Conservation (phyloP, 2,113 vertebrate genomes). For the Baryphthengus martii region DNA sequence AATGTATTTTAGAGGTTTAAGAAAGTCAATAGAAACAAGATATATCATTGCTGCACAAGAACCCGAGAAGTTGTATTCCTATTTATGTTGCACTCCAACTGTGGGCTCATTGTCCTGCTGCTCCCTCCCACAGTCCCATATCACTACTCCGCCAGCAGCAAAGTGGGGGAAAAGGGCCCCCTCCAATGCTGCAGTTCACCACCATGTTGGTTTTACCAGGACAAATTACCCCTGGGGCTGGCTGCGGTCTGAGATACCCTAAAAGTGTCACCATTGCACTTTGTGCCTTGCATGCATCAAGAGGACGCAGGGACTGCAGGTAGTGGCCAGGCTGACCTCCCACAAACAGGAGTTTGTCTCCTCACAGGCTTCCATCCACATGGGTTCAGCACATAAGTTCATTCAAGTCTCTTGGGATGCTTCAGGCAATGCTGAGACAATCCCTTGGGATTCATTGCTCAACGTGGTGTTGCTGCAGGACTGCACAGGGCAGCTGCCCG, state of each 20-base stretch:
- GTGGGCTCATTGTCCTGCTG: background rate
- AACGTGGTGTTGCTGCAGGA: background rate
- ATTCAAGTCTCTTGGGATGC: background rate
- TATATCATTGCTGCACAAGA: constrained; percentile 42
- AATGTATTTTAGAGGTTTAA: constrained; percentile 60
- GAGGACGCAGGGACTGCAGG: background rate
- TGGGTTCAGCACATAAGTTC: background rate
- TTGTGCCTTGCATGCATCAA: background rate
- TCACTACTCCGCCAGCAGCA: background rate
- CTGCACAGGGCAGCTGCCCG: background rate
- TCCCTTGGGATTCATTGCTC: background rate
- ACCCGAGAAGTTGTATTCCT: background rate
- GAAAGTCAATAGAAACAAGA: constrained; percentile 66
- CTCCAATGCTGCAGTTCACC: background rate
- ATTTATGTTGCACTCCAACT: background rate
- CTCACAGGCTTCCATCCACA: background rate
- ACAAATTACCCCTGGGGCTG: background rate
- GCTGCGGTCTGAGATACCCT: background rate
- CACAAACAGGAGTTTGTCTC: background rate
- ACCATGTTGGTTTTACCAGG: accelerated
- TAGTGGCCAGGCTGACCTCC: background rate
- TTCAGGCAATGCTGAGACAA: background rate
- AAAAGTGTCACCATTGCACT: background rate
- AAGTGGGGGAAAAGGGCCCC: background rate
- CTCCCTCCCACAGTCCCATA: background rate